A percentile compares a stretch with the other conserved stretches of the same genome.
phyloP scores from a whole-genome alignment of 2,888 invertebrate genomes.

The Tetragonula carbonaria region DNA sequence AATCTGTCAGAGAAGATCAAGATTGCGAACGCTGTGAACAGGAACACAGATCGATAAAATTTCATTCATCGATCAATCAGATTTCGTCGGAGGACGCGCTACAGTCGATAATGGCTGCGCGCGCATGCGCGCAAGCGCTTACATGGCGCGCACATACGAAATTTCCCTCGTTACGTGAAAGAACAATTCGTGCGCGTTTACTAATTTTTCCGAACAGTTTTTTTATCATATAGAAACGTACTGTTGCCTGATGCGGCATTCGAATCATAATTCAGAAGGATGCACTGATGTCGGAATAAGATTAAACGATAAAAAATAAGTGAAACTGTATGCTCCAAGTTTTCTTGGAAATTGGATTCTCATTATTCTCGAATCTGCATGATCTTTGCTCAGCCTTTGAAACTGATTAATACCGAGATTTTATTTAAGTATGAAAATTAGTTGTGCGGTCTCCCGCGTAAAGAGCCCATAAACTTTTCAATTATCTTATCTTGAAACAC shows the following conservation, averaged over 20 bases:
- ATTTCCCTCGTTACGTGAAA: constrained; percentile 31
- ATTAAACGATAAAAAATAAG: constrained; percentile 14
- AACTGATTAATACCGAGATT: neutral
- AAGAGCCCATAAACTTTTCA: neutral
- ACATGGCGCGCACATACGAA: neutral
- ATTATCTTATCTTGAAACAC: too few species aligned
- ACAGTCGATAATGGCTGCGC: neutral
- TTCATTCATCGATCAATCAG: constrained; percentile 43
- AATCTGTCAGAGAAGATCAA: constrained; percentile 22
- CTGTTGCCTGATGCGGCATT: constrained; percentile 15
- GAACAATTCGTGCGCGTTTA: neutral
- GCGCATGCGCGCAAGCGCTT: neutral
- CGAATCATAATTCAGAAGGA: neutral
- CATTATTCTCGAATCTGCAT: neutral
- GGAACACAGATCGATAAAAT: constrained; percentile 12
- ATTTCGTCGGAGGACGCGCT: neutral
- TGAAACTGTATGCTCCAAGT: constrained; percentile 7
- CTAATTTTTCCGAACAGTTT: neutral
- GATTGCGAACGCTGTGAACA: neutral
- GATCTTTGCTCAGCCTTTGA: neutral
- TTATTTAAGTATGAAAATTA: neutral
- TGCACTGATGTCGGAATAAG: constrained; percentile 8
- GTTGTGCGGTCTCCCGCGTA: neutral
- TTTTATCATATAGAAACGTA: neutral
- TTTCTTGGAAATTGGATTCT: constrained; percentile 13